Conservation (phyloP, 2,888 invertebrate genomes). For the Trachelus tabidus region DNA sequence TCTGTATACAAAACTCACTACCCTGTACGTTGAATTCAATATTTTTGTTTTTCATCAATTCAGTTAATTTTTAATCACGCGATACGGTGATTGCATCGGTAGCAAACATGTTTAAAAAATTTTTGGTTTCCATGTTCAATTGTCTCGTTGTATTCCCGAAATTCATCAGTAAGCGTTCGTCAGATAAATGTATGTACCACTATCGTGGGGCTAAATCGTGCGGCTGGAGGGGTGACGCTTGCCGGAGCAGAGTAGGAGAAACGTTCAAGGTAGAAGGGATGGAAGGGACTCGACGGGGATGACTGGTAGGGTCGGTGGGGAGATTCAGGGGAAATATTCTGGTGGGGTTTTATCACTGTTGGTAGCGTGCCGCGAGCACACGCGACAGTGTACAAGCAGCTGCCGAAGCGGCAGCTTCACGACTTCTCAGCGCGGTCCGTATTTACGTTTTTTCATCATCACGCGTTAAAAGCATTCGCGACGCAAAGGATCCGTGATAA, state of each 20-base stretch:
- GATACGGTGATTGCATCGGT: background rate
- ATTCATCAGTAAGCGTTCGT: constrained; percentile 27
- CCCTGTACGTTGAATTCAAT: background rate
- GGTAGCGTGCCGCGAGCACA: constrained; percentile 60
- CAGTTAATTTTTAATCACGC: background rate
- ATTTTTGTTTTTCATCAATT: background rate
- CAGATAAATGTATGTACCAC: constrained; percentile 42
- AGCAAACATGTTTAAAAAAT: background rate
- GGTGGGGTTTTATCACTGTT: constrained; percentile 43
- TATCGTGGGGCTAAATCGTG: constrained; percentile 40
- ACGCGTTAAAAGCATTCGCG: background rate
- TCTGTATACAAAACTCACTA: background rate
- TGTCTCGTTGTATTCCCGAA: background rate
- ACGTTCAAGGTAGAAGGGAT: constrained; percentile 19
- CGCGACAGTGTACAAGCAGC: constrained; percentile 65
- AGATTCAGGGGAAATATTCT: constrained; percentile 15
- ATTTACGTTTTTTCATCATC: background rate
- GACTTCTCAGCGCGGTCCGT: background rate
- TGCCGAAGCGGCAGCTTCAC: constrained; percentile 51
- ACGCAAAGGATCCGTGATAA: background rate
- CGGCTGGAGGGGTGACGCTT: constrained; percentile 25
- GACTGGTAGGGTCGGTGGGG: constrained; percentile 10
- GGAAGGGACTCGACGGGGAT: constrained; percentile 14
- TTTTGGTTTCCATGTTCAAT: background rate
- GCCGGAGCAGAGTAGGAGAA: constrained; percentile 11